Base-by-base conservation (phyloP, 2,113 vertebrate genomes). In the Clarias batrachus region DNA sequence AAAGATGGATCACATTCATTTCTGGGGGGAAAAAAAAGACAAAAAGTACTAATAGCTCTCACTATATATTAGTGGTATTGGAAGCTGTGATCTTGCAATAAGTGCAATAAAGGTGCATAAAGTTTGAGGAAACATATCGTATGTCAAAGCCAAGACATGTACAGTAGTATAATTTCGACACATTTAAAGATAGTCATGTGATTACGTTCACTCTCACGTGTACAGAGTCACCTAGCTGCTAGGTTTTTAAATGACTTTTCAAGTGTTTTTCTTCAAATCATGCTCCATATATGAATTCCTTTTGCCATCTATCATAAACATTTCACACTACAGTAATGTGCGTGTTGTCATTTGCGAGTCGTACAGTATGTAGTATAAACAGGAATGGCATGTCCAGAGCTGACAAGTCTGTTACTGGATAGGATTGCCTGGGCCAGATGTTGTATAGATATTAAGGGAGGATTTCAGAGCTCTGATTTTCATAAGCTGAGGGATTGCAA, bases 401-500 rank as follows among this genome's bases (percentile, higher is more conserved):
- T 25, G 56, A 74, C 37, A 23, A 59, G 27, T 59, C 70, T 60
- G 3, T 41, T 74, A 16, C n/a, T 57, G 59, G 57, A 84, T 56
- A 14, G 16, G 48, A 56, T 54, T 68, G 33, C 30, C 25, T 16
- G 9, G 21, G 16, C 56, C 83, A 85, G 83, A 85, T 62, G 70
- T 85, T 30, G 17, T n/a, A 59, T 84, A 37, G 66, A 48, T 84
- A 62, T 84, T 62, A 9, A 13, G 33, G 37, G 70, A 41, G 83
- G 62, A 52, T 85, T 84, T 60, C 27, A 21, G 71, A 76, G 83
- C 57, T 52, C n/a, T 76, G 23, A 48, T 48, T 33, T 33, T 21
- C 56, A 14, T 60, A 60, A 84, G 16, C 70, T 52, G 57, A 30
- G 70, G 83, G 83, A 76, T 84, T 84, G 57, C 25, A 62, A 25